Base-by-base conservation (phyloP, 2,888 invertebrate genomes). In the Luffia ferchaultella region DNA sequence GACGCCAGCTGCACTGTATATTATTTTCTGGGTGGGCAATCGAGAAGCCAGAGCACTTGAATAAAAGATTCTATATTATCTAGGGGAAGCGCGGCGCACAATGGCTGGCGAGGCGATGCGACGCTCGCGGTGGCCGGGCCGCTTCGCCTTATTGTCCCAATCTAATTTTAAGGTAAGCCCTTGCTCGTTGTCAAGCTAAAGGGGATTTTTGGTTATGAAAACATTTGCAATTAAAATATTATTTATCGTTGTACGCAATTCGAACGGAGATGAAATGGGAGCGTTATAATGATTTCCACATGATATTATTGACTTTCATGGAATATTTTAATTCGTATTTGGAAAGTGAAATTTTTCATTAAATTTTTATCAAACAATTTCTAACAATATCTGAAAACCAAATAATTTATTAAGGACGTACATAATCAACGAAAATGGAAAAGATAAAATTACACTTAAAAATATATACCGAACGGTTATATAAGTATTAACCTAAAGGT, bases 31-130 rank as follows among this genome's bases (percentile, higher is more conserved):
- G 16, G 1, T 15, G 18, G 69, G 63, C 66, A 67, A 66, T 68
- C 73, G 73, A 65, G 70, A 68, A 74, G 64, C 70, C 70, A 67
- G 65, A 64, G 73, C 73, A 77, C 75, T 77, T 80, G 80, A 79
- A 82, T 80, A 82, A 82, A 80, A 80, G 76, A 80, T 80, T 72
- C 72, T 71, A 71, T 75, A 76, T 78, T 76, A 77, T 77, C 68
- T 30, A 3, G 30, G 12, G 12, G 30, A 65, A 63, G 62, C 62
- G 60, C 60, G 54, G 63, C 65, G 62, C 60, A 83, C 79, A 83
- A 80, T 79, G 54, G 73, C 63, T 63, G 62, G 62, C 72, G 73
- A 72, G 75, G 70, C 40, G 43, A 75, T 74, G 70, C 72, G 76
- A 12, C 30, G n/a, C 30, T 30, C 30, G 30, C 30, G 12, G 30